These are phyloP conservation scores for Typhlomys cinereus DNA, from an alignment of 2,113 vertebrate species.

Conservation along the genomic window DNA sequence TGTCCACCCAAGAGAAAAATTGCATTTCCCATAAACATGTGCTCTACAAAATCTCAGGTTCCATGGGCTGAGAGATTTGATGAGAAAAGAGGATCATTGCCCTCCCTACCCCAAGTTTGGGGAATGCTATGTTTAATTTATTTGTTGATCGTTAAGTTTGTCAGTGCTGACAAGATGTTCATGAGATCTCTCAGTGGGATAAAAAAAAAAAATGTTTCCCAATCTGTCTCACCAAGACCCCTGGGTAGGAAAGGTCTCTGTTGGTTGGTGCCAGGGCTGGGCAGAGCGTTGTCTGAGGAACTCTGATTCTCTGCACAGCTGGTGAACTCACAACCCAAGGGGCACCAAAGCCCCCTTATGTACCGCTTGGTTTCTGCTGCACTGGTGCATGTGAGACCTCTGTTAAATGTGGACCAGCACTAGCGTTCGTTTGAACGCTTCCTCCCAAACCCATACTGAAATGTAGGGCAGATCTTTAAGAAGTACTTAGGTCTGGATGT, in stretches of 20 bases:
- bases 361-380: too few species aligned
- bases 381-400: not conserved
- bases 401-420: not conserved
- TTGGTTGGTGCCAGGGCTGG: not conserved
- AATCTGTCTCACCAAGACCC: not conserved
- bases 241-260: not conserved
- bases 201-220: not conserved
- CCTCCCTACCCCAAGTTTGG: not conserved
- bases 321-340: not conserved
- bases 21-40: slow-evolving; percentile 22
- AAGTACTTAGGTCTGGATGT: not conserved
- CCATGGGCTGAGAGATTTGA: not conserved
- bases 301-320: not conserved
- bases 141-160: slow-evolving; percentile 13
- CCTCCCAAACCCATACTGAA: not conserved
- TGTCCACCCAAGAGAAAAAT: not conserved
- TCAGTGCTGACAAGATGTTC: not conserved
- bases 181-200: not conserved
- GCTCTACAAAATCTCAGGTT: not conserved
- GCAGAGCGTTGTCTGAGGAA: not conserved
- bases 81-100: slow-evolving; percentile 1
- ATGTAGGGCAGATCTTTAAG: not conserved
- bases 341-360: not conserved
- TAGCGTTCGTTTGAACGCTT: not conserved
- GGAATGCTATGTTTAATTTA: not conserved